Conservation (phyloP, 1,140 invertebrate species). For the Tachypleus tridentatus region DNA sequence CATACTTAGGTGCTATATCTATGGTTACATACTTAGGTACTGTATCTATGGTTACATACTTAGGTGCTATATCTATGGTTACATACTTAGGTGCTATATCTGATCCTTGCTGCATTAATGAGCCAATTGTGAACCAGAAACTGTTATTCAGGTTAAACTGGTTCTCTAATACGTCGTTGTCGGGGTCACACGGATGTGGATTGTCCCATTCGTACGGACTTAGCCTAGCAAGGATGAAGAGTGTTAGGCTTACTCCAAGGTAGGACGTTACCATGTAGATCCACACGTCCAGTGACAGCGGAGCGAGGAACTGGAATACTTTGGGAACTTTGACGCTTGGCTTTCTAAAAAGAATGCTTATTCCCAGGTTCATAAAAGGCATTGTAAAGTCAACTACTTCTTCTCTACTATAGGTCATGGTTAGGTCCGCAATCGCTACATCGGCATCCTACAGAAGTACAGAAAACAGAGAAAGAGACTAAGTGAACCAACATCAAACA, state of each 20-base stretch:
- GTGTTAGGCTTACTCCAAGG: conserved; percentile 78
- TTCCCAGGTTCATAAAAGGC: conserved; percentile 38
- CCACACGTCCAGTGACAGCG: conserved; percentile 86
- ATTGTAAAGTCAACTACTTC: conserved; percentile 69
- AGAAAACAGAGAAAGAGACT: too few species aligned
- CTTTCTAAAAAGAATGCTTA: conserved; percentile 40
- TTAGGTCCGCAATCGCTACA: conserved; percentile 81
- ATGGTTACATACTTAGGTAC: too few species aligned
- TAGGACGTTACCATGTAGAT: conserved; percentile 91
- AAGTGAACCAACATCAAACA: too few species aligned
- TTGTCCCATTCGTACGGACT: conserved; percentile 80
- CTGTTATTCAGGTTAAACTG: conserved; percentile 54
- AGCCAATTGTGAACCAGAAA: conserved; percentile 73
- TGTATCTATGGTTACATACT: too few species aligned
- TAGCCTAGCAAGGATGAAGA: conserved; percentile 84
- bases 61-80: background rate
- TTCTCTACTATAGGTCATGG: conserved; percentile 79
- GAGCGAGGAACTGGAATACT: conserved; percentile 83
- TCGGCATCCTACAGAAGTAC: conserved; percentile 48
- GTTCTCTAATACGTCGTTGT: conserved; percentile 64
- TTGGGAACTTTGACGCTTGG: conserved; percentile 71
- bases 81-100: conserved; percentile 46
- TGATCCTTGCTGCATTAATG: conserved; percentile 87
- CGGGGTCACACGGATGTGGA: conserved; percentile 57
- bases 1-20: too few species aligned